phyloP scores from a whole-genome alignment of 2,888 invertebrate genomes.

The Temnothorax rugatulus region DNA sequence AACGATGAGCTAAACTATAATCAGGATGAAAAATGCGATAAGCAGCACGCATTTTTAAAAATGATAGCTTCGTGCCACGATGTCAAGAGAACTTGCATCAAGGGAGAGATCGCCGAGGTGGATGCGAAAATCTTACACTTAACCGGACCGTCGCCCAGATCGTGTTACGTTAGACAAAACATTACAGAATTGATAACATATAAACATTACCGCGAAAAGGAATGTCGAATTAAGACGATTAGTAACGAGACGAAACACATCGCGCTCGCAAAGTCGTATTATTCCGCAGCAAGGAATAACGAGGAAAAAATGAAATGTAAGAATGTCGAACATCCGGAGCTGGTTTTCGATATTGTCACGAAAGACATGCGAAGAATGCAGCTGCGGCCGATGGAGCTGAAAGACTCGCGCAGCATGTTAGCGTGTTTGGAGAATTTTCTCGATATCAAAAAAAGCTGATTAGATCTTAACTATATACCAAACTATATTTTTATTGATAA shows the following conservation, averaged over 20 bases:
- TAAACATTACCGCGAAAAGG: slow-evolving; percentile 45
- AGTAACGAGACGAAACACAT: slow-evolving; percentile 8
- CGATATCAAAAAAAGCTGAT: slow-evolving; percentile 16
- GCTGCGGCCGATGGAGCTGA: slow-evolving; percentile 78
- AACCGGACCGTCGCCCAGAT: slow-evolving; percentile 70
- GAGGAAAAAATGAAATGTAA: slow-evolving; percentile 33
- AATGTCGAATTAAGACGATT: slow-evolving; percentile 58
- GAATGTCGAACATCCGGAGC: slow-evolving; percentile 61
- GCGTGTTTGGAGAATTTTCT: slow-evolving; percentile 80
- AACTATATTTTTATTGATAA: slow-evolving; percentile 52
- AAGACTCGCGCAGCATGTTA: slow-evolving; percentile 76
- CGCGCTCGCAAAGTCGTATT: slow-evolving; percentile 27
- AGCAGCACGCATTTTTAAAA: slow-evolving; percentile 11
- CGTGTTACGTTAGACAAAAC: slow-evolving; percentile 69
- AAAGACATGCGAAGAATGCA: slow-evolving; percentile 77
- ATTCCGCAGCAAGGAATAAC: neutral
- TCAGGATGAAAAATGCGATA: neutral
- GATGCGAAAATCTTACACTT: slow-evolving; percentile 64
- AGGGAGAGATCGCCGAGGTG: slow-evolving; percentile 36
- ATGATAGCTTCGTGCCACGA: slow-evolving; percentile 22
- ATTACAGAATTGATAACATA: slow-evolving; percentile 63
- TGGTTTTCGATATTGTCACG: slow-evolving; percentile 78
- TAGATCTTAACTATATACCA: slow-evolving; percentile 9
- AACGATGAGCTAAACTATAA: neutral
- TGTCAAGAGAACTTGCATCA: neutral